Base-by-base conservation (phyloP, 2,797 vertebrate species). In the Aulostomus chinensis region DNA sequence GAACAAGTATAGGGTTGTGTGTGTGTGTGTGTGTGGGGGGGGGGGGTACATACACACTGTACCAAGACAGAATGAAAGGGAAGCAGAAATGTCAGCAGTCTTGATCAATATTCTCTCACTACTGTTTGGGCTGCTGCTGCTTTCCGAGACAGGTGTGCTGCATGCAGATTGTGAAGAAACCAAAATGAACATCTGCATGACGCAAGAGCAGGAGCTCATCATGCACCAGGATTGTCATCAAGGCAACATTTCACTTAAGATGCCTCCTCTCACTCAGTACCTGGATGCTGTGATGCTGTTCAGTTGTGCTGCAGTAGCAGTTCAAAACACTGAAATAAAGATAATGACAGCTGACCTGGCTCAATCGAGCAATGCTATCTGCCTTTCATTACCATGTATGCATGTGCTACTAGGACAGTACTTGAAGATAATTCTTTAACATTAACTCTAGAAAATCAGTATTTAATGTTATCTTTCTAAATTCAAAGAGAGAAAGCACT, bases 51-150 rank as follows among this genome's bases (percentile, higher is more conserved):
- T 25, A 25, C 24, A 25, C 6, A 42, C 18, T 56, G 56, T 33
- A 43, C 20, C 15, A 21, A 59, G 58, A 37, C 33, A 13, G 49
- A 62, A 51, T 31, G 69, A 58, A 67, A 69, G 24, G 48, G 57
- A 65, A 54, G 64, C 28, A 60, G 57, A 82, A 82, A 85, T 80
- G 78, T 79, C 78, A 76, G 61, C 68, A 67, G 74, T 66, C 72
- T 77, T 77, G 58, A 86, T 83, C 74, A 79, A 81, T 81, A 83
- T 58, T 72, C 72, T 33, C 35, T 6, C 24, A 56, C 49, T 63
- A 34, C 42, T 45, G 34, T 66, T 51, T 17, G 34, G 35, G 36
- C 18, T 57, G 24, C 6, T 25, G 61, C 36, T 65, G 48, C 33
- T 18, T 37, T 66, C 41, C 52, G 50, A 62, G 45, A 42, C 66